These are phyloP conservation scores for Amia ocellicauda DNA, from an alignment of 2,113 vertebrate genomes.

Conservation along the genomic window DNA sequence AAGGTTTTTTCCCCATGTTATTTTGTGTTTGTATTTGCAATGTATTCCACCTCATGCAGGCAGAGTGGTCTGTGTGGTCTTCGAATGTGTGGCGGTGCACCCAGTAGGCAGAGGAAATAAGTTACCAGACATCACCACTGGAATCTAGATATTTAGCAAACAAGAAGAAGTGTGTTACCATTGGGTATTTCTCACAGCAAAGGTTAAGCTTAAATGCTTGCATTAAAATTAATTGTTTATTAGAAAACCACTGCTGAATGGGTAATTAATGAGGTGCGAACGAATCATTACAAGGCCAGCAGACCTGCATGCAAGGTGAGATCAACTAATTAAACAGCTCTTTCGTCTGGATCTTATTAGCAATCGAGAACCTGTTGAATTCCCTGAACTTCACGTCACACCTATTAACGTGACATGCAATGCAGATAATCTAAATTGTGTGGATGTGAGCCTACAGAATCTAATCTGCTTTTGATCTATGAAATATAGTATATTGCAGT, in stretches of 20 bases:
- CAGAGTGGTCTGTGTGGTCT: no score
- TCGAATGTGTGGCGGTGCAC: no score
- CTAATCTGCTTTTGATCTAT: no score
- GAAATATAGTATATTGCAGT: no score
- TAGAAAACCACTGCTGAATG: conserved; percentile 1
- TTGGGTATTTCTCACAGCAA: no score
- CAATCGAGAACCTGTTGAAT: conserved; percentile 4
- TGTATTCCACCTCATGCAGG: no score
- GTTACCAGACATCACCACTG: no score
- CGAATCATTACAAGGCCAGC: conserved; percentile 10
- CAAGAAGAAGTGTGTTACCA: not conserved
- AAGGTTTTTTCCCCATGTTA: no score
- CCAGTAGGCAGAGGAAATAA: no score
- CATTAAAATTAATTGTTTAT: not conserved
- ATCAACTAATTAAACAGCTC: conserved; percentile 12
- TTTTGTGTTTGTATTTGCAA: no score
- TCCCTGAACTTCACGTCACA: not conserved
- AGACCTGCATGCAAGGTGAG: conserved; percentile 3
- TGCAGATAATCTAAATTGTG: not conserved
- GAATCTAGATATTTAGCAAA: no score
- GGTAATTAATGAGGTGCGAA: conserved; percentile 19
- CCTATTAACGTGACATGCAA: conserved; percentile 9
- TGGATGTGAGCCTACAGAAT: no score
- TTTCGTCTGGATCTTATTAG: not conserved
- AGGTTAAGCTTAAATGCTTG: not conserved